A percentile compares a stretch with the other conserved stretches of the same genome.
phyloP scores from a whole-genome alignment of 2,797 vertebrate species.

The Vultur gryphus region DNA sequence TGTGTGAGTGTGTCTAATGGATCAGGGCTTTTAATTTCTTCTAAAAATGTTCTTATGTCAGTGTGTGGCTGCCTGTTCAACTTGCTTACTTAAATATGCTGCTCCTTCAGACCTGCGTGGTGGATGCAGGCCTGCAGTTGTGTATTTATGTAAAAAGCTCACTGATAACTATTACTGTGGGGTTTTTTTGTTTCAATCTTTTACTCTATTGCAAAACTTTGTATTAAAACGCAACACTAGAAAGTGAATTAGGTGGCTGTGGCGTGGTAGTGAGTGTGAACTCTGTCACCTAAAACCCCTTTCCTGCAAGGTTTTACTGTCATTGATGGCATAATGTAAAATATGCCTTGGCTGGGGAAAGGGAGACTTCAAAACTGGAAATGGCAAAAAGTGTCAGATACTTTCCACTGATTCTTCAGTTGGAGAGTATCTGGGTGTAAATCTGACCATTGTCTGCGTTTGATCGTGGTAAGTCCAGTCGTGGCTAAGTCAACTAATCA shows the following conservation, averaged over 20 bases:
- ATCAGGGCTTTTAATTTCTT: not conserved
- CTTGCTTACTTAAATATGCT: not conserved
- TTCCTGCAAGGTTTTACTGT: not conserved
- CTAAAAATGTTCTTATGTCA: not conserved
- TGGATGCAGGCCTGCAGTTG: not conserved
- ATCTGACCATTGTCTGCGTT: not conserved
- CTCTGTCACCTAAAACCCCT: not conserved
- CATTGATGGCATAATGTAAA: not conserved
- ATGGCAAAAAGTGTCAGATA: not conserved
- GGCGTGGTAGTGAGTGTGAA: not conserved
- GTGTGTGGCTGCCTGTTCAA: not conserved
- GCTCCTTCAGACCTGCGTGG: not conserved
- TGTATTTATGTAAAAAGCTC: not conserved
- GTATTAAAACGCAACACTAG: not conserved
- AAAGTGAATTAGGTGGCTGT: not conserved
- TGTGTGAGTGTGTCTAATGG: not conserved
- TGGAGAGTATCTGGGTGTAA: not conserved
- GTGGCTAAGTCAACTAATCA: not conserved
- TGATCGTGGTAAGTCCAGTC: not conserved
- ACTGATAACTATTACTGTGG: not conserved
- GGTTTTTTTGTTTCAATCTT: not conserved
- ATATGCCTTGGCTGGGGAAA: not conserved
- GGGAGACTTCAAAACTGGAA: not conserved
- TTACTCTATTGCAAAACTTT: not conserved
- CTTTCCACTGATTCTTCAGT: not conserved